A percentile compares a stretch with the other conserved stretches of the same genome.
Conservation (phyloP, 2,888 invertebrate genomes). For the Heteropelma amictum region DNA sequence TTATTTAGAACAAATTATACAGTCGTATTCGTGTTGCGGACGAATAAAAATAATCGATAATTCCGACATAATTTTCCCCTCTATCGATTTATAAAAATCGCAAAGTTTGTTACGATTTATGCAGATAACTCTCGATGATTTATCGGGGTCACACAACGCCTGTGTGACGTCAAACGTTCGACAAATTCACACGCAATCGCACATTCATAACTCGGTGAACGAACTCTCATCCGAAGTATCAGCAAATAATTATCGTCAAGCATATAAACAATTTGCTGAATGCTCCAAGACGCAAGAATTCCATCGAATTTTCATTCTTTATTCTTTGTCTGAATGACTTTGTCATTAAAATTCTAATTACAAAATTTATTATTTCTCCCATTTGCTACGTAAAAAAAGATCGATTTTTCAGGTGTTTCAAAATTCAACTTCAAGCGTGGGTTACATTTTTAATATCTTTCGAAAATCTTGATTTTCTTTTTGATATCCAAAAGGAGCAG, state of each 20-base stretch:
- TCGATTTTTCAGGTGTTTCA: too few relatives aligned
- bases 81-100: constrained; percentile 5
- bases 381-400: too few relatives aligned
- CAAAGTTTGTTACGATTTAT: neutral
- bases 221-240: constrained; percentile 56
- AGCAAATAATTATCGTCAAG: too few relatives aligned
- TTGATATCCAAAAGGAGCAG: too few relatives aligned
- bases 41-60: neutral
- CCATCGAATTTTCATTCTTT: too few relatives aligned
- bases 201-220: constrained; percentile 60
- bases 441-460: too few relatives aligned
- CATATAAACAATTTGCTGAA: neutral
- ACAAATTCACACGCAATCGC: constrained; percentile 65
- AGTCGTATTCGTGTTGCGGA: neutral
- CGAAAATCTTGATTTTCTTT: too few relatives aligned
- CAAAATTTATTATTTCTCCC: too few relatives aligned
- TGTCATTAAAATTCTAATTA: too few relatives aligned
- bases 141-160: constrained; percentile 61
- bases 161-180: constrained; percentile 59
- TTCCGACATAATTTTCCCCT: neutral
- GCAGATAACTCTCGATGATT: constrained; percentile 53
- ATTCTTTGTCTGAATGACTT: too few relatives aligned
- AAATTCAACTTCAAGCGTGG: too few relatives aligned
- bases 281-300: too few relatives aligned
- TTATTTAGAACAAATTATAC: neutral